Conservation (phyloP, 2,113 vertebrate genomes). For the Sarotherodon lohbergeri region DNA sequence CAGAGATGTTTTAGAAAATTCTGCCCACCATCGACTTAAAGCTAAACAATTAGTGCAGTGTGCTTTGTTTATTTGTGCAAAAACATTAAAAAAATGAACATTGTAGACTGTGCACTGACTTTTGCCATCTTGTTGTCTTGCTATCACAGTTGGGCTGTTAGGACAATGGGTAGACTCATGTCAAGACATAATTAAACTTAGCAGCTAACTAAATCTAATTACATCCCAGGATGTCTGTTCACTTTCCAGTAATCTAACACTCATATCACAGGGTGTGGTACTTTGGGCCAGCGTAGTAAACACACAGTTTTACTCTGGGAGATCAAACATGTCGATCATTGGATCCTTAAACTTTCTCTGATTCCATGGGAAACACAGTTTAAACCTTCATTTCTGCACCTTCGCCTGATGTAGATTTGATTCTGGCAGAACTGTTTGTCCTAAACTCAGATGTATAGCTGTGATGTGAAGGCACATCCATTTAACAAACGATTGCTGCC, state of each 20-base stretch:
- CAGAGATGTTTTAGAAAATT: neutral
- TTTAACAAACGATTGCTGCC: neutral
- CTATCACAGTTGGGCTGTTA: neutral
- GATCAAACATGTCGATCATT: neutral
- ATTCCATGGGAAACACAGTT: neutral
- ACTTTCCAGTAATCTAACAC: neutral
- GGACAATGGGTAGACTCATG: neutral
- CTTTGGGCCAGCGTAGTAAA: neutral
- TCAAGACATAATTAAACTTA: neutral
- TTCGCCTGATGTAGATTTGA: neutral
- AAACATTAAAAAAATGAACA: neutral
- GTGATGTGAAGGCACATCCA: neutral
- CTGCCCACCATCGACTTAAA: neutral
- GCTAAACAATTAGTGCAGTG: neutral
- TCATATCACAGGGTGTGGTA: neutral
- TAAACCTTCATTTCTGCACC: neutral
- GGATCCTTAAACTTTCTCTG: neutral
- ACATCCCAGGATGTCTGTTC: neutral
- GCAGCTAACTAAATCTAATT: neutral
- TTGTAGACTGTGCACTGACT: neutral
- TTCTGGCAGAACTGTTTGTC: neutral
- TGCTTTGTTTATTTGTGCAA: neutral
- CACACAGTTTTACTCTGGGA: neutral
- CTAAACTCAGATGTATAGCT: neutral
- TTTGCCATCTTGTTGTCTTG: neutral